phyloP scores from a whole-genome alignment of 2,113 vertebrate species.

The Pseudorectes ferrugineus region DNA sequence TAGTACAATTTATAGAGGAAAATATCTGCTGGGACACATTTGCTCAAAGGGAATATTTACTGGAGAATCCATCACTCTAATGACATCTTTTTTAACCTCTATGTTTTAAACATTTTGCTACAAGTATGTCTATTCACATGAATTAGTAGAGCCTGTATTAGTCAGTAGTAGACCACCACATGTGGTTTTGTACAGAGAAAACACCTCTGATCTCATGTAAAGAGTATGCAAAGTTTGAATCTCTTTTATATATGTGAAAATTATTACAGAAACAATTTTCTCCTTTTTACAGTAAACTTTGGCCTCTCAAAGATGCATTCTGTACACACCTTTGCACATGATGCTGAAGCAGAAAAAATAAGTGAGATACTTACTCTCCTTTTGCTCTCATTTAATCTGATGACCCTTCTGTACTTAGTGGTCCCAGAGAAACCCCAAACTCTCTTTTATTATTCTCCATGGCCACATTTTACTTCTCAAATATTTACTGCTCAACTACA shows the following conservation, averaged over 20 bases:
- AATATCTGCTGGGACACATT: neutral
- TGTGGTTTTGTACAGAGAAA: neutral
- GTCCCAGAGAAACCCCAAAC: neutral
- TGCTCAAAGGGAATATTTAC: neutral
- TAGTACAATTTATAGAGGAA: neutral
- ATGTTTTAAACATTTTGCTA: neutral
- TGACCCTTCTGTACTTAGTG: neutral
- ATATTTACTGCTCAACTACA: neutral
- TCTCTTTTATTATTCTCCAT: neutral
- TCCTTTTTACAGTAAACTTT: neutral
- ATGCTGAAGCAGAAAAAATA: neutral
- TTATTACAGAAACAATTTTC: neutral
- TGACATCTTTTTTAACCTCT: neutral
- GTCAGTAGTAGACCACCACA: neutral
- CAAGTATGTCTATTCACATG: neutral
- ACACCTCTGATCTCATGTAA: neutral
- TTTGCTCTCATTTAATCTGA: neutral
- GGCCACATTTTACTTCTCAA: neutral
- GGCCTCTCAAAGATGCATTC: neutral
- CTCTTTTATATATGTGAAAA: neutral
- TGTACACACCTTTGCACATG: neutral
- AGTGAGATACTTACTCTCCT: neutral
- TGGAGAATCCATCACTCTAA: neutral
- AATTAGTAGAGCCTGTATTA: neutral
- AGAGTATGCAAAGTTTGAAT: neutral